These are phyloP conservation scores for Hirudo medicinalis DNA, from an alignment of 1,140 invertebrate genomes.

Conservation along the genomic window DNA sequence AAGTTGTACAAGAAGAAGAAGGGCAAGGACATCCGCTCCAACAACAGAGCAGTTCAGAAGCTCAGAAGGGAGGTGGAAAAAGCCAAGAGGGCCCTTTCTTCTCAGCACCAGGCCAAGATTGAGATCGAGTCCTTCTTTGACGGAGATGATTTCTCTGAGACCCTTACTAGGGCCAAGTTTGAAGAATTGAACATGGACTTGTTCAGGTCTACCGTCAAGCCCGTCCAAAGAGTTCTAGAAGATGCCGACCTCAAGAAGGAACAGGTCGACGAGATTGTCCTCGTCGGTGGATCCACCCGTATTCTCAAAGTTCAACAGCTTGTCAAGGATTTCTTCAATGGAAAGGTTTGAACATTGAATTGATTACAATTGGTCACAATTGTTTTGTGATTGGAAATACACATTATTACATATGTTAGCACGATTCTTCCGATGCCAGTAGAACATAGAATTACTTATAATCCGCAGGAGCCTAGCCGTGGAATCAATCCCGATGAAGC, in stretches of 20 bases:
- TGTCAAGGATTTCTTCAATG: constrained; percentile 95
- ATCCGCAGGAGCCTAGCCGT: constrained; percentile 66
- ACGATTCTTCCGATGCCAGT: background rate
- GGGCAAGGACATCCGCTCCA: constrained; percentile 89
- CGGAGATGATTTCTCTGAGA: constrained; percentile 98
- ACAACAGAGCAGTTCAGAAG: constrained; percentile 86
- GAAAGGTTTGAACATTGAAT: constrained; percentile 48
- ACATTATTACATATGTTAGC: background rate
- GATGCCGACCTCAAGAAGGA: constrained; percentile 98
- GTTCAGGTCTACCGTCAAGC: constrained; percentile 94
- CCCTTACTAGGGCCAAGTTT: constrained; percentile 93
- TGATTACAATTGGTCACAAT: background rate
- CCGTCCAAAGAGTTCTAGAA: constrained; percentile 65
- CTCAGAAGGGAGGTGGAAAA: constrained; percentile 92
- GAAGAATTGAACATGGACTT: constrained; percentile 98
- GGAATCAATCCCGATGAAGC: constrained; percentile 87
- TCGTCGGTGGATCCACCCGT: constrained; percentile 95
- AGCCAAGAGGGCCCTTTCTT: constrained; percentile 86
- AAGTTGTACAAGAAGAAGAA: constrained; percentile 98
- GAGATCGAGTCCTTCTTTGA: constrained; percentile 99
- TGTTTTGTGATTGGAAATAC: background rate
- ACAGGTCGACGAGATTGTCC: constrained; percentile 94
- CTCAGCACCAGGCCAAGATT: constrained; percentile 87
- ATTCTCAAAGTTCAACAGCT: constrained; percentile 98
- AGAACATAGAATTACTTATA: background rate